Conservation (phyloP, 1,140 invertebrate species). For the Daktulosphaira vitifoliae region DNA sequence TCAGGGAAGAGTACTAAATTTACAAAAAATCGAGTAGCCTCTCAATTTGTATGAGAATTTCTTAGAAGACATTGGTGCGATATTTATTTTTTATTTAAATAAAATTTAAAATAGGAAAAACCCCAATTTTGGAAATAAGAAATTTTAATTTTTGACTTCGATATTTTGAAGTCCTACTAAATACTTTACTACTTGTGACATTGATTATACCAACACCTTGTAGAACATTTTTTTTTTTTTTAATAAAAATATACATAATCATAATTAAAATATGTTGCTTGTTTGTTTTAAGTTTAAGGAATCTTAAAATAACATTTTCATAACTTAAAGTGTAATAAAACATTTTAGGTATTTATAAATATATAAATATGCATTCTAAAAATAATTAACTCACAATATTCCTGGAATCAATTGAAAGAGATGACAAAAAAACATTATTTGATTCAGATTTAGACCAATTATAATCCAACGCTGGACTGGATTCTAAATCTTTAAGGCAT, state of each 20-base stretch:
- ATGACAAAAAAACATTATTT: conserved; percentile 57
- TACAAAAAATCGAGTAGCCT: too few species aligned
- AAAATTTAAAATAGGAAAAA: too few species aligned
- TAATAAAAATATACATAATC: not conserved
- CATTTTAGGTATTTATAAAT: not conserved
- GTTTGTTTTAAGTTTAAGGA: not conserved
- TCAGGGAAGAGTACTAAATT: too few species aligned
- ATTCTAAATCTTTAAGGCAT: conserved; percentile 55
- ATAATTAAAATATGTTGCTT: conserved; percentile 3
- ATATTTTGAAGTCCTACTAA: too few species aligned
- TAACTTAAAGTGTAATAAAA: not conserved
- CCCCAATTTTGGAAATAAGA: too few species aligned
- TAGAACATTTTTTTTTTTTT: not conserved
- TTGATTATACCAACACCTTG: too few species aligned
- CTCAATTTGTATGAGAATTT: too few species aligned
- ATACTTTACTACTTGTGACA: too few species aligned
- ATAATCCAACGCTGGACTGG: conserved; percentile 58
- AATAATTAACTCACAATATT: conserved; percentile 65
- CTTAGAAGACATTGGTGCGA: too few species aligned
- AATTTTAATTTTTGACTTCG: too few species aligned
- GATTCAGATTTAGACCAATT: conserved; percentile 61
- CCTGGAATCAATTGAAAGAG: conserved; percentile 68
- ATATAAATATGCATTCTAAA: not conserved
- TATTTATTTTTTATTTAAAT: too few species aligned
- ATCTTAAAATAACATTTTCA: not conserved